These are phyloP conservation scores for Thymelicus sylvestris DNA, from an alignment of 2,888 invertebrate genomes.

Conservation along the genomic window DNA sequence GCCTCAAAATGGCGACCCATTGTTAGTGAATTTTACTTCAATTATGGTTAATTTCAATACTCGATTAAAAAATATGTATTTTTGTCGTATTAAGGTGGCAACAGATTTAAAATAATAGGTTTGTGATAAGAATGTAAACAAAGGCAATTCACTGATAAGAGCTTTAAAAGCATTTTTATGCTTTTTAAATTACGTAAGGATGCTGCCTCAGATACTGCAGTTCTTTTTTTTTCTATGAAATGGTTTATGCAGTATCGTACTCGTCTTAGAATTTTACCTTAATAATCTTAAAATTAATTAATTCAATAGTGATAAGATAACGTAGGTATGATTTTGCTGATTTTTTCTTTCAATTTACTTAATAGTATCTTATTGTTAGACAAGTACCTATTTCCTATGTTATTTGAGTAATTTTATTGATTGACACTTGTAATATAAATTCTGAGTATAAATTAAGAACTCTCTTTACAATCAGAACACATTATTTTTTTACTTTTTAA, in stretches of 20 bases:
- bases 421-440: no score
- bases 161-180: constrained; percentile 21
- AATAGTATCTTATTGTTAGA: no score
- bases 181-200: constrained; percentile 7
- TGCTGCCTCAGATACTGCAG: no score
- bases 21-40: constrained; percentile 1
- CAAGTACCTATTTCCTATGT: no score
- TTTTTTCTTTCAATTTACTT: no score
- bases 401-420: no score
- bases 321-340: no score
- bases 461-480: no score
- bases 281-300: no score
- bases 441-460: no score
- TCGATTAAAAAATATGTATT: constrained; percentile 30
- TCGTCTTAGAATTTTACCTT: background rate
- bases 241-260: background rate
- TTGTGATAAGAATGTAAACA: constrained; percentile 54
- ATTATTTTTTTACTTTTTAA: no score
- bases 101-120: constrained; percentile 51
- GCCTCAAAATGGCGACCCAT: constrained; percentile 42
- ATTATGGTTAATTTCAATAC: background rate
- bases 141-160: constrained; percentile 31
- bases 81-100: constrained; percentile 54
- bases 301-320: no score
- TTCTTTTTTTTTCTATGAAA: constrained; percentile 20